These are phyloP conservation scores for Sebastes fasciatus DNA, from an alignment of 2,113 vertebrate genomes.

Conservation along the genomic window DNA sequence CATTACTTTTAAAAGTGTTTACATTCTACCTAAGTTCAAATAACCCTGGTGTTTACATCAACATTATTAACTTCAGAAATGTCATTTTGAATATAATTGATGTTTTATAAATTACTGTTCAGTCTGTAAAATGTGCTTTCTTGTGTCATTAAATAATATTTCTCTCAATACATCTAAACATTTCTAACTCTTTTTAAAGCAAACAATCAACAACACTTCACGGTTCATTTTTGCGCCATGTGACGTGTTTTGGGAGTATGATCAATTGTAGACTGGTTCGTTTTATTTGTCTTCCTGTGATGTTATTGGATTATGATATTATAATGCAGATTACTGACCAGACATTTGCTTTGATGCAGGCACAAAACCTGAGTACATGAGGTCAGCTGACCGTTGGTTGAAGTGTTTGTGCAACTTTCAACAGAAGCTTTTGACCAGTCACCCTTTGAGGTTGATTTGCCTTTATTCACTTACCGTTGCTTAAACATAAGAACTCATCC, in stretches of 20 bases:
- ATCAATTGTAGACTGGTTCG: background rate
- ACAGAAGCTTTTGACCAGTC: background rate
- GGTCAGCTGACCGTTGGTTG: background rate
- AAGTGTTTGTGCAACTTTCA: background rate
- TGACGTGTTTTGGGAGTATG: background rate
- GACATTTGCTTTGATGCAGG: background rate
- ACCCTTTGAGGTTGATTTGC: background rate
- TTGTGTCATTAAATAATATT: background rate
- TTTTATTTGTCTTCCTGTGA: background rate
- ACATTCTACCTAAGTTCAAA: background rate
- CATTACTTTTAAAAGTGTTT: background rate
- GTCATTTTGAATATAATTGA: background rate
- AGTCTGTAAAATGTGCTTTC: background rate
- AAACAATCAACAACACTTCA: background rate
- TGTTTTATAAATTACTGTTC: background rate
- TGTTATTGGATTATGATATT: background rate
- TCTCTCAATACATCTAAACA: background rate
- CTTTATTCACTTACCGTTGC: background rate
- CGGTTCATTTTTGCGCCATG: background rate
- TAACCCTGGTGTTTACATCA: background rate
- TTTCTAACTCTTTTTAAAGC: background rate
- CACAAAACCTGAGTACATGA: background rate
- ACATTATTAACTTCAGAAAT: background rate
- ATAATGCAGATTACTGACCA: background rate
- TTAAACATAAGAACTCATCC: background rate